Evolutionary conservation across 2,888 invertebrate genomes (phyloP).

Genomic region (Eupithecia pulchellata): DNA sequence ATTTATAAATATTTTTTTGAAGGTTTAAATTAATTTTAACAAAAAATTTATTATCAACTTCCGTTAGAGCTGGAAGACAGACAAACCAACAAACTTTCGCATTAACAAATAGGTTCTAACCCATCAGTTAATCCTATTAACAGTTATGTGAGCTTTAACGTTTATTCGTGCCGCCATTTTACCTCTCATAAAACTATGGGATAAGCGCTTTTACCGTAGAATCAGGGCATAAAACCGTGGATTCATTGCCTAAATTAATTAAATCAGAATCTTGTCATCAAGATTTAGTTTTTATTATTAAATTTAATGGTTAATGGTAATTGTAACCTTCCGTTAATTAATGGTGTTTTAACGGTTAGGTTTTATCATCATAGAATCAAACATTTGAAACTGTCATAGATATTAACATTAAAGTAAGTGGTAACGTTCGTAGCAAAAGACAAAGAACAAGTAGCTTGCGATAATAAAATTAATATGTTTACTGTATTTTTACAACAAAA

Average conservation of each 20-base stretch:
- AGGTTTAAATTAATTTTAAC: neutral
- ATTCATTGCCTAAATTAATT: slow-evolving; percentile 4
- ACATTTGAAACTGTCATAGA: neutral
- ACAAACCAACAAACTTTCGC: slow-evolving; percentile 5
- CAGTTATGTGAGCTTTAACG: slow-evolving; percentile 4
- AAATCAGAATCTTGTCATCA: slow-evolving; percentile 10
- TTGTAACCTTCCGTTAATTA: slow-evolving; percentile 1
- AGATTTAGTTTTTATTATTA: slow-evolving; percentile 3
- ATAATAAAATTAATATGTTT: too few species aligned
- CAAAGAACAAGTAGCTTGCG: too few species aligned
- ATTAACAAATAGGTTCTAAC: neutral
- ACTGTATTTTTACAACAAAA: too few species aligned
- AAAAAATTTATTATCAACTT: neutral
- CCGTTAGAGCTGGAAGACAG: neutral
- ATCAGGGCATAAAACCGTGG: slow-evolving; percentile 6
- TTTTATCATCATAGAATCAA: neutral
- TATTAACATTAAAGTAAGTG: too few species aligned
- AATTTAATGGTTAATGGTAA: neutral
- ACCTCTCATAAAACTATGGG: neutral
- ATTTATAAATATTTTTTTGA: neutral
- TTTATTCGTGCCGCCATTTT: neutral
- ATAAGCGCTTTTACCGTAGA: neutral
- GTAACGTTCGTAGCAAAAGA: too few species aligned
- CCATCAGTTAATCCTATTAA: neutral
- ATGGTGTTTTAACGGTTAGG: neutral